phyloP scores from a whole-genome alignment of 2,888 invertebrate species.

The Nemotelus nigrinus region DNA sequence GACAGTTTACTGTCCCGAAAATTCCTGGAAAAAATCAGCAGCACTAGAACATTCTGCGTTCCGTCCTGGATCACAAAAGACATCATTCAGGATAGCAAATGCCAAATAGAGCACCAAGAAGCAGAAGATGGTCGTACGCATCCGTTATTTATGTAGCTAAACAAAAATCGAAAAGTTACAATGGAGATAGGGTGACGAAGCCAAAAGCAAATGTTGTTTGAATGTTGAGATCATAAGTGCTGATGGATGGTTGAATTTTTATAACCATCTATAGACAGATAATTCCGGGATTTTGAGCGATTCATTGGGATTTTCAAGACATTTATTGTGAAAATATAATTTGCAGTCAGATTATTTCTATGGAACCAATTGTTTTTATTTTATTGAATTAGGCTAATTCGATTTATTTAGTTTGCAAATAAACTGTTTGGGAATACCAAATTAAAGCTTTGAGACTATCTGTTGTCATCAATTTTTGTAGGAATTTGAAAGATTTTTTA shows the following conservation, averaged over 20 bases:
- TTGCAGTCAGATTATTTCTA: neutral
- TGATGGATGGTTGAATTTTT: constrained; percentile 39
- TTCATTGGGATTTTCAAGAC: constrained; percentile 34
- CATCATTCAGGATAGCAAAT: neutral
- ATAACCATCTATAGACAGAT: constrained; percentile 21
- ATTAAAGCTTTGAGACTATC: too few relatives aligned
- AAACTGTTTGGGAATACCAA: too few relatives aligned
- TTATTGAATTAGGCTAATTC: too few relatives aligned
- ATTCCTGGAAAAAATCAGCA: constrained; percentile 19
- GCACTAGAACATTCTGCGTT: neutral
- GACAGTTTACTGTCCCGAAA: constrained; percentile 8
- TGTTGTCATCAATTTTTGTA: too few relatives aligned
- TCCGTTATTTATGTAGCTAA: neutral
- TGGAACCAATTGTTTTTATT: too few relatives aligned
- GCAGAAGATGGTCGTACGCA: neutral
- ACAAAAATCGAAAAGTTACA: constrained; percentile 5
- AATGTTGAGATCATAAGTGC: constrained; percentile 7
- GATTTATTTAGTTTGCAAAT: too few relatives aligned
- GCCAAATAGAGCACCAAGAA: neutral
- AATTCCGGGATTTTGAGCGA: constrained; percentile 25
- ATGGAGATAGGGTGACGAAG: constrained; percentile 27
- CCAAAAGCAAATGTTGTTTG: neutral
- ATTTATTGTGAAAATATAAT: constrained; percentile 32
- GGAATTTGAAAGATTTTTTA: too few relatives aligned
- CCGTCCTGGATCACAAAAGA: neutral